Percentiles rank a stretch among this genome's conserved stretches.
phyloP scores from a whole-genome alignment of 2,888 invertebrate species.

The Coecobrya sp. region DNA sequence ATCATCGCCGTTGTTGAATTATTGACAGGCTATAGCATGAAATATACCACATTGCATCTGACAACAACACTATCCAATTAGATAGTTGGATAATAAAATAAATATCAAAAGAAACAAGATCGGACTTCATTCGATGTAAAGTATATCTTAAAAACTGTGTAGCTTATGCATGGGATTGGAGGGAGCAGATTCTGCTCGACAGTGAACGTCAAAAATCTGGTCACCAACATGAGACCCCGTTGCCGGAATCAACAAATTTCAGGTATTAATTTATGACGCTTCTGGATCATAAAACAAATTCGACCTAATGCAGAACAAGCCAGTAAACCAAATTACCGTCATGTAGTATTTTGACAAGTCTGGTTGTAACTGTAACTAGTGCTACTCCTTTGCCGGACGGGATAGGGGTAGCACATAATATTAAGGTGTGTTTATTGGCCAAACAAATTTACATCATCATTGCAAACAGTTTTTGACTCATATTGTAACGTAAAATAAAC shows the following conservation, averaged over 20 bases:
- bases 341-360: conserved; percentile 4
- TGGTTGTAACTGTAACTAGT: background rate
- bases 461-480: background rate
- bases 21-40: background rate
- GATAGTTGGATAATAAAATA: conserved; percentile 18
- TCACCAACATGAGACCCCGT: conserved; percentile 6
- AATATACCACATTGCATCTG: background rate
- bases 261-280: conserved; percentile 22
- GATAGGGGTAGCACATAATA: background rate
- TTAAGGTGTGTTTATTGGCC: background rate
- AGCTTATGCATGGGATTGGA: background rate
- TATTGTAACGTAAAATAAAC: background rate
- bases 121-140: background rate
- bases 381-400: background rate
- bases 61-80: conserved; percentile 50
- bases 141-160: background rate
- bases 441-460: background rate
- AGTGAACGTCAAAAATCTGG: background rate
- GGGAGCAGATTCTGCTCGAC: background rate
- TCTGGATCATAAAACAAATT: conserved; percentile 5
- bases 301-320: background rate
- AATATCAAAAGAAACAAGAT: conserved; percentile 46
- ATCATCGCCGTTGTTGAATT: background rate
- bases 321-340: conserved; percentile 7
- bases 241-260: conserved; percentile 40